Base-by-base conservation (phyloP, 2,888 invertebrate species). In the Cancer borealis region DNA sequence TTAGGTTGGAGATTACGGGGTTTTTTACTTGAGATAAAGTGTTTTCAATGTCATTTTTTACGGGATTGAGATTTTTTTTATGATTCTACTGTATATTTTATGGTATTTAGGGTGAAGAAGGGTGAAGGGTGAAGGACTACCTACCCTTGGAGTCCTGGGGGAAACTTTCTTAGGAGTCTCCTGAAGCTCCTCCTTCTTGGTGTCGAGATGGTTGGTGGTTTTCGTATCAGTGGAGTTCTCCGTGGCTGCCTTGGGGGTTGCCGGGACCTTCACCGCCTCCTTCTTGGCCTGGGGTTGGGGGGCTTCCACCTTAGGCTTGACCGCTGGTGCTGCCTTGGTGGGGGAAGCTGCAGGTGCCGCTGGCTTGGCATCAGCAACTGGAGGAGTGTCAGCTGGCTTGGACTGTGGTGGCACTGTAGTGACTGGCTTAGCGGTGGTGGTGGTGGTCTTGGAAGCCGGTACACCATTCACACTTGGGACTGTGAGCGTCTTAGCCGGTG, bases 401-500 rank as follows among this genome's bases (percentile, higher is more conserved):
- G 93, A 60, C 54, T 49, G 91, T 60, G 49, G 60, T 45, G 49
- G 46, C 30, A 45, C 39, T 39, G 94, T 26, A 39, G 89, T 49
- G 8, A 54, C 92, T 46, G 89, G 88, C 46, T 95, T 95, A 1
- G 88, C 91, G n/a, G 93, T 91, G 1, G 93, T 95, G 0, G 88
- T 88, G n/a, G 93, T 91, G 1, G 93, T 88, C 88, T 95, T 95
- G 79, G 88, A 73, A 3, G 91, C 92, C 88, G 94, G 95, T n/a
- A 95, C 95, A 12, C 95, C 95, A 88, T 95, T 95, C n/a, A 95
- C 94, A 39, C 94, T 95, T 54, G 95, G 95, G 45, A 89, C 79
- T 3, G 92, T 92, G 21, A 87, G 45, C 45, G 92, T 79, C 66
- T 92, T 92, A 45, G 92, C 66, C 14, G 47, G 54, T 21, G 95